Conservation (phyloP, 2,888 invertebrate species). For the Thelaira solivaga region DNA sequence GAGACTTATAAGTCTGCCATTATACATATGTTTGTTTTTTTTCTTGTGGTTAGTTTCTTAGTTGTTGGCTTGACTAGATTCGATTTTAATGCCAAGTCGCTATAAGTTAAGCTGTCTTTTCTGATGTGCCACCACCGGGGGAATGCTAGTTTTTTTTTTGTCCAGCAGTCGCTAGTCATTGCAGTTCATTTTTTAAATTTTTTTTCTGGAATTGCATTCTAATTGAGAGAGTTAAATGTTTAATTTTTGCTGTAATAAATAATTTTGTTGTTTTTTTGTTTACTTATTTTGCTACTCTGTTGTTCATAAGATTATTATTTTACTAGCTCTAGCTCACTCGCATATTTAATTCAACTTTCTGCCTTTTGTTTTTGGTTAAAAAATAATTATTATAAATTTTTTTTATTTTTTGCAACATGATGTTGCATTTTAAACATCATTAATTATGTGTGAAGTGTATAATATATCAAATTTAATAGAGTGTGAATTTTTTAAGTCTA, state of each 20-base stretch:
- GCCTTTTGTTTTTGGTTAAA: constrained; percentile 29
- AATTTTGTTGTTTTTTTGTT: constrained; percentile 50
- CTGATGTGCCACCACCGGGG: constrained; percentile 40
- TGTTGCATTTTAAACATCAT: constrained; percentile 61
- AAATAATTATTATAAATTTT: constrained; percentile 36
- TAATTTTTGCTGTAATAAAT: constrained; percentile 55
- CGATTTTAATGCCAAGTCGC: constrained; percentile 45
- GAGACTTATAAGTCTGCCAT: neutral
- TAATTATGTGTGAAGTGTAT: constrained; percentile 58
- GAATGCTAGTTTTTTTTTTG: constrained; percentile 27
- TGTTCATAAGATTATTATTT: constrained; percentile 40
- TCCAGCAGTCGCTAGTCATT: constrained; percentile 29
- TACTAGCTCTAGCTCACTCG: constrained; percentile 19
- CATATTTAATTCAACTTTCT: constrained; percentile 9
- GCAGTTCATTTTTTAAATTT: constrained; percentile 18
- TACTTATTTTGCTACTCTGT: constrained; percentile 28
- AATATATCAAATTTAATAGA: constrained; percentile 61
- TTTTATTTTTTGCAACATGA: constrained; percentile 35
- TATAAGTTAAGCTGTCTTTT: constrained; percentile 34
- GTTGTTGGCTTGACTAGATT: constrained; percentile 9
- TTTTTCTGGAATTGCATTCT: constrained; percentile 34
- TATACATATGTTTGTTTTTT: neutral
- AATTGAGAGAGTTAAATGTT: constrained; percentile 56
- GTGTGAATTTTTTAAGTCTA: constrained; percentile 55
- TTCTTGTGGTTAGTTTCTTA: neutral